A percentile compares a stretch with the other conserved stretches of the same genome.
Evolutionary conservation across 30 jellyfish, hydroid and myxozoan genomes (phyloP).

Genomic region (Aurelia sp.): DNA sequence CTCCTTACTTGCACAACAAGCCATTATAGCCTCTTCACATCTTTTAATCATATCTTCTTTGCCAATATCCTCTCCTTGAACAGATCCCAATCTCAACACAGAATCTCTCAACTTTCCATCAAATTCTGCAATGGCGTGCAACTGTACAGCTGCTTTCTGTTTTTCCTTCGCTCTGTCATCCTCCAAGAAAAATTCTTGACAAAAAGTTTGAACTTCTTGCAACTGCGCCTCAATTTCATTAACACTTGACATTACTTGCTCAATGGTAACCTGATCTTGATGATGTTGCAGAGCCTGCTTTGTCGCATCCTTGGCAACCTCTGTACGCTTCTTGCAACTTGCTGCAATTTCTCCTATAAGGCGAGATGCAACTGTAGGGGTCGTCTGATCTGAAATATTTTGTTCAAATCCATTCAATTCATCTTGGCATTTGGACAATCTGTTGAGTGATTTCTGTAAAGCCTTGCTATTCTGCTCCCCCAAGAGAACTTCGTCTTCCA

Average conservation of each 20-base stretch:
- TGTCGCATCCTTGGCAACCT: background rate
- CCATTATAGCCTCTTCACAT: background rate
- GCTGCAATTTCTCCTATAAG: background rate
- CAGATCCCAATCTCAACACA: background rate
- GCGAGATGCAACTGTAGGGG: background rate
- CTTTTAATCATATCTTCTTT: background rate
- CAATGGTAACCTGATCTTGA: background rate
- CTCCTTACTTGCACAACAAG: background rate
- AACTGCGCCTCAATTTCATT: background rate
- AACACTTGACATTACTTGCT: background rate
- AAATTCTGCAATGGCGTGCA: background rate
- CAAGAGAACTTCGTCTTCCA: background rate
- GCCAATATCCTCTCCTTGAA: background rate
- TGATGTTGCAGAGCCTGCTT: background rate
- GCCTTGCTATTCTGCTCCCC: background rate
- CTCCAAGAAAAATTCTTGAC: background rate
- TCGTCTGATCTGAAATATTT: background rate
- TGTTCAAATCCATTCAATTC: background rate
- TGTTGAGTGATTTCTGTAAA: background rate
- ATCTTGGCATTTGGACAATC: conserved; percentile 3
- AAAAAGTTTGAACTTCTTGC: background rate
- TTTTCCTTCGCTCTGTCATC: background rate
- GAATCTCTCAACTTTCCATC: background rate
- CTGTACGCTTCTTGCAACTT: background rate
- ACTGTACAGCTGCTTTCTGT: background rate